These are phyloP conservation scores for Tetranychus cinnabarinus DNA, from an alignment of 1,140 invertebrate genomes.

Conservation along the genomic window DNA sequence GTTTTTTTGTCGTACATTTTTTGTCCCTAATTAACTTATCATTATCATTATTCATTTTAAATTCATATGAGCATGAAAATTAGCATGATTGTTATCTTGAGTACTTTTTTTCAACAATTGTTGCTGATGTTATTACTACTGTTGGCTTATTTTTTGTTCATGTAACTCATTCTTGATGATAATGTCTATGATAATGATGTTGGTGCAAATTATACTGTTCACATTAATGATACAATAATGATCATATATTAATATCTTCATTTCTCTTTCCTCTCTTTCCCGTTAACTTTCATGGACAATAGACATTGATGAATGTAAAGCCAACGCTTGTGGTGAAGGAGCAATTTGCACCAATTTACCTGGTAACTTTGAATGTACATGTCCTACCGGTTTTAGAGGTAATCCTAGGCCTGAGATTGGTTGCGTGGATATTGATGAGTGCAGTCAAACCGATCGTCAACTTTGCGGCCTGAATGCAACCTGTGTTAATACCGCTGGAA, in stretches of 20 bases:
- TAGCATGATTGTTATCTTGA: background rate
- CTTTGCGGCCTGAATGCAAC: constrained; percentile 54
- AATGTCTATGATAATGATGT: no score
- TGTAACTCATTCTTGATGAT: no score
- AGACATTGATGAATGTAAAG: constrained; percentile 46
- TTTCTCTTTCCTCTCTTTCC: background rate
- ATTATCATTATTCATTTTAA: background rate
- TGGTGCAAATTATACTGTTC: no score
- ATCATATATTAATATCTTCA: background rate
- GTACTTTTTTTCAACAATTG: no score
- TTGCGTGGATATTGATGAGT: constrained; percentile 62
- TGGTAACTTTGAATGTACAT: constrained; percentile 44
- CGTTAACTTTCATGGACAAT: background rate
- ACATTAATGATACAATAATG: no score
- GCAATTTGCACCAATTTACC: constrained; percentile 38
- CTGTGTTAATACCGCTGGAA: constrained; percentile 57
- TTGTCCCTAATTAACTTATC: no score
- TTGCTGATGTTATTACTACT: no score
- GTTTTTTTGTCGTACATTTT: no score
- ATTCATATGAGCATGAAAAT: background rate
- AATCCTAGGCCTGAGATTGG: constrained; percentile 29
- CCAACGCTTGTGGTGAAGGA: constrained; percentile 38
- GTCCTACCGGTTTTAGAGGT: constrained; percentile 46
- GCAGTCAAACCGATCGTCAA: constrained; percentile 35
- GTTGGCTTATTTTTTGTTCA: no score